Conservation (phyloP, 37 sponge, comb jelly and placozoan species). For the Dysidea cf. avara region DNA sequence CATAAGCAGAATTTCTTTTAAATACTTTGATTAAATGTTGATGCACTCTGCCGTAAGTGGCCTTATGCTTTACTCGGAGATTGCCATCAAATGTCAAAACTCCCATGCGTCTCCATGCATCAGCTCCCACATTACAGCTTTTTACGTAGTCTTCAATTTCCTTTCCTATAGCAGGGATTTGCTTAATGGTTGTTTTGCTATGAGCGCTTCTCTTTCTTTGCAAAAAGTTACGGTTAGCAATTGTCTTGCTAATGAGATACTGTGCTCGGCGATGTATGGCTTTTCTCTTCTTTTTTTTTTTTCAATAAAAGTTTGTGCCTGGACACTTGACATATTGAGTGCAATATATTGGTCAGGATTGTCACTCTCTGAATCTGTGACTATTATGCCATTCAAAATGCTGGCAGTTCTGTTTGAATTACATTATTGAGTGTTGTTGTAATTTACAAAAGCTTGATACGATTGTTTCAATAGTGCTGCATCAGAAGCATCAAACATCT, state of each 20-base stretch:
- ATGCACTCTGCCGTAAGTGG: slow-evolving; percentile 19
- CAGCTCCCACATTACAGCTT: slow-evolving; percentile 27
- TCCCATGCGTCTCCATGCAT: slow-evolving; percentile 32
- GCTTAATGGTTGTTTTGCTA: background rate
- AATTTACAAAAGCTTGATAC: background rate
- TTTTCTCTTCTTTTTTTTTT: background rate
- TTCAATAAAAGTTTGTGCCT: background rate
- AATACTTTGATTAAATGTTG: slow-evolving; percentile 9
- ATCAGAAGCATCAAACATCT: background rate
- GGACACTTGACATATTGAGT: background rate
- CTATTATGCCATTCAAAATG: too few relatives aligned
- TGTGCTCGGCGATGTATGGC: background rate
- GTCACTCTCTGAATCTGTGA: too few relatives aligned
- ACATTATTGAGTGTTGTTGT: background rate
- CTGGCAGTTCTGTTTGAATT: background rate
- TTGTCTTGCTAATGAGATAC: background rate
- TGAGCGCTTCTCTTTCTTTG: background rate
- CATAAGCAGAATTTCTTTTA: slow-evolving; percentile 11
- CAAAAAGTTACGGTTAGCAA: slow-evolving; percentile 2
- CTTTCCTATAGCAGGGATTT: slow-evolving; percentile 26
- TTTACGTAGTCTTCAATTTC: slow-evolving; percentile 24
- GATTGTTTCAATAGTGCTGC: background rate
- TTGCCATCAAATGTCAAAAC: slow-evolving; percentile 39
- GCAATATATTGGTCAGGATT: slow-evolving; percentile 14
- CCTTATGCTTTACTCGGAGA: slow-evolving; percentile 11